Evolutionary conservation across 92 coral and sea anemone species (phyloP), one percentile per base, ranked within the genome.

Genomic region (Siderastrea siderea): DNA sequence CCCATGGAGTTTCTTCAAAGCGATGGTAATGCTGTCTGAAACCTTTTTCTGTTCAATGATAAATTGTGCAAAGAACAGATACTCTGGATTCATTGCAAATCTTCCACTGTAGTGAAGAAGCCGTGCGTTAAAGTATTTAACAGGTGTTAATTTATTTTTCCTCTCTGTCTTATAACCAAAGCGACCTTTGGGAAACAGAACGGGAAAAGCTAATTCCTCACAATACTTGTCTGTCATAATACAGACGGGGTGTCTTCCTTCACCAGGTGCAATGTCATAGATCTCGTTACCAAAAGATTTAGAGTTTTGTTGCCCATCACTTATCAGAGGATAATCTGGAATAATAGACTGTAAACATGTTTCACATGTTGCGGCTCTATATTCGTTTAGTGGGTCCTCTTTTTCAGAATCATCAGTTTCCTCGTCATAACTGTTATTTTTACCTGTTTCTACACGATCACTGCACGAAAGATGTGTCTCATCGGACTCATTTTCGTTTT

Each of bases 31-130:
- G n/a, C 92, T 91, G 82, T 91, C 38, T 26, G 38, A 26, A 81
- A 91, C 77, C 61, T 82, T 88, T 80, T 92, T 92, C 55, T 92
- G 95, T 80, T 92, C 92, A 45, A 71, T 92, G 6, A 92, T 69
- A 77, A 81, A 88, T 79, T 88, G 92, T 78, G 92, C 94, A 92
- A 88, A 92, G 61, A 92, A 92, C 19, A 85, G 87, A 79, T 91
- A 88, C 50, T 92, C 90, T 70, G 89, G 71, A 75, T 92, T 84
- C 4, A 61, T 86, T 49, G 93, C 93, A 90, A 89, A 92, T 57
- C 88, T 73, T 4, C 95, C 95, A 89, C 93, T 89, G 63, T 88
- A 75, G 75, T 89, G 93, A 46, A 92, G 45, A 45, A 83, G 85
- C 47, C 92, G n/a, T 11, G 92, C 88, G 83, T 89, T 89, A 61